Evolutionary conservation across 2,113 vertebrate genomes (phyloP).

Genomic region (Brevimyrus niger): DNA sequence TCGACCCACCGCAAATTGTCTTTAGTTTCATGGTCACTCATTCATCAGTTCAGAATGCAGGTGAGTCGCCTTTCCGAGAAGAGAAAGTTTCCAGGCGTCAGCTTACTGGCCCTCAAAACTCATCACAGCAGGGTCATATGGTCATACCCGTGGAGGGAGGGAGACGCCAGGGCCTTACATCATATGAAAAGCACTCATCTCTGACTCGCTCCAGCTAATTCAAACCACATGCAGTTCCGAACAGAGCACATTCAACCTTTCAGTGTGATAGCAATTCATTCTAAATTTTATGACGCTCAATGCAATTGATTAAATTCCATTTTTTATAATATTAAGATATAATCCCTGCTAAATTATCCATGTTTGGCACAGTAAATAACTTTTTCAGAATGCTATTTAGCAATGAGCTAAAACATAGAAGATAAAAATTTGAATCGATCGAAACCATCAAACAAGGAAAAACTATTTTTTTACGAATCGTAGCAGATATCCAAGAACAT

Average conservation of each 20-base stretch:
- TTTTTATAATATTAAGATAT: not conserved
- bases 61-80: not conserved
- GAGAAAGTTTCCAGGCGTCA: not conserved
- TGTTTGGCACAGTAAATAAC: conserved; percentile 11
- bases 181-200: conserved; percentile 35
- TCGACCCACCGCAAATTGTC: not conserved
- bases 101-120: not conserved
- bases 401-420: not conserved
- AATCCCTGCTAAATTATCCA: conserved; percentile 33
- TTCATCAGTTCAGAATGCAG: not conserved
- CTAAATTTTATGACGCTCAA: conserved; percentile 45
- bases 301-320: conserved; percentile 43
- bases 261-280: conserved; percentile 49
- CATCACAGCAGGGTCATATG: not conserved
- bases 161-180: conserved; percentile 23
- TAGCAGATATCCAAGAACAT: not conserved
- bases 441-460: not conserved
- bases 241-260: conserved; percentile 36
- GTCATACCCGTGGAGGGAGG: not conserved
- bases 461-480: not conserved
- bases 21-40: not conserved
- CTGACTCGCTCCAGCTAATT: conserved; percentile 30
- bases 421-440: not conserved
- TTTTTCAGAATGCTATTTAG: not conserved
- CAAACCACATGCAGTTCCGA: conserved; percentile 46